Evolutionary conservation across 2,888 invertebrate species (phyloP), one percentile per base, ranked within the genome.

Genomic region (Acanthococcus lagerstroemiae): DNA sequence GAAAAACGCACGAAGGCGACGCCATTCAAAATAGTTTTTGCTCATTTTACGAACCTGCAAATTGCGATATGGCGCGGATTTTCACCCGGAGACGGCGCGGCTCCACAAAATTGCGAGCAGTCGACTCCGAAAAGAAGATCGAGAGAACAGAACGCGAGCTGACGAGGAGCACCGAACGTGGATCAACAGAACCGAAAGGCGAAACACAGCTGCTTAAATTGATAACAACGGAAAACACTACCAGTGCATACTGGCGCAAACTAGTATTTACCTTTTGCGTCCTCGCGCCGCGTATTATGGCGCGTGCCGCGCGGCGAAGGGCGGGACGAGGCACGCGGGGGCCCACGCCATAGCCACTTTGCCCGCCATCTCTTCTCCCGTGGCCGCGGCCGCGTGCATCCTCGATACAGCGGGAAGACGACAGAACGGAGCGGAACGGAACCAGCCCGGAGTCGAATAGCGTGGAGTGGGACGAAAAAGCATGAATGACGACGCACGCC

Each of bases 201-300:
- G n/a, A 37, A 37, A 37, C 37, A 37, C 37, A 37, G 37, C 37
- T 37, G 37, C 37, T 37, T 37, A n/a, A 37, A 37, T 37, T 37
- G 37, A 37, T 37, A 37, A n/a, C n/a, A n/a, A 37, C 37, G 37
- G 37, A 37, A 37, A 37, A 37, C 37, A n/a, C 37, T 37, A 37
- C 30, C 27, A 58, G 45, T 24, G 45, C n/a, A 46, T 50, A 61
- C 61, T 61, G 61, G 61, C 61, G 50, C 61, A 52, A 61, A 61
- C 61, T 61, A 50, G 61, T 61, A 61, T 61, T 61, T 50, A 61
- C 61, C 26, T 61, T 50, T 50, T 50, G 61, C 61, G 61, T 61
- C 61, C 48, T 26, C 27, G 26, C 26, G 57, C 44, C 44, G 24
- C 37, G 12, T 37, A 37, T n/a, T 15, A 37, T n/a, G 37, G n/a